Base-by-base conservation (phyloP, 2,113 vertebrate genomes). In the Callaeas wilsoni region DNA sequence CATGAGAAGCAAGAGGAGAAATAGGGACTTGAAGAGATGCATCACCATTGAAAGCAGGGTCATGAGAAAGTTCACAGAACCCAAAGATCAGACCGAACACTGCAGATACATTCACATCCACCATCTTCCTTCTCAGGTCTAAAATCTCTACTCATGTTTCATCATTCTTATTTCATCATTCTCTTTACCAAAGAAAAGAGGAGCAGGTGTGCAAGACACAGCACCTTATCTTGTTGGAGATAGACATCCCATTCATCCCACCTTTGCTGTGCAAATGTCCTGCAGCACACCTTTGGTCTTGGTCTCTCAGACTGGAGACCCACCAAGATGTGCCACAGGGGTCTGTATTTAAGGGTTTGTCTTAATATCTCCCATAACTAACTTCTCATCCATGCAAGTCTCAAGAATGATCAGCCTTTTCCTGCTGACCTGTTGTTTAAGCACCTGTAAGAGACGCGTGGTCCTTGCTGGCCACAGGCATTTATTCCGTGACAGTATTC, bases 381-480 rank as follows among this genome's bases (percentile, higher is more conserved):
- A 35, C 17, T 81, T 42, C 33, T 56, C 23, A 60, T 19, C 33
- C 3, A 0, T 42, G 35, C 1, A 1, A 86, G 63, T 5, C 33
- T 27, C 7, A 1, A 37, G 46, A 88, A 13, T 17, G 18, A 55
- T 17, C 65, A 71, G 39, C 23, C 23, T 42, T 39, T 27, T 82
- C 44, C 30, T 41, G 25, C 35, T 47, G 39, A 55, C 60, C 56
- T 62, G 23, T 15, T 5, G 3, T 53, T 60, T 47, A 65, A 93
- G 32, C 12, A 64, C 6, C 49, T 46, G 5, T 56, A 35, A 73
- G 78, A 85, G n/a, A 69, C 0, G 0, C 3, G 41, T 37, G 39
- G 26, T 52, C 68, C 49, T 70, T 4, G 0, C 46, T 29, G 42
- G 47, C 78, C 25, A 0, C 47, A 91, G 67, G 23, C 10, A 0